Conservation (phyloP, 2,797 vertebrate genomes). For the Melanotaenia parkinsoni region DNA sequence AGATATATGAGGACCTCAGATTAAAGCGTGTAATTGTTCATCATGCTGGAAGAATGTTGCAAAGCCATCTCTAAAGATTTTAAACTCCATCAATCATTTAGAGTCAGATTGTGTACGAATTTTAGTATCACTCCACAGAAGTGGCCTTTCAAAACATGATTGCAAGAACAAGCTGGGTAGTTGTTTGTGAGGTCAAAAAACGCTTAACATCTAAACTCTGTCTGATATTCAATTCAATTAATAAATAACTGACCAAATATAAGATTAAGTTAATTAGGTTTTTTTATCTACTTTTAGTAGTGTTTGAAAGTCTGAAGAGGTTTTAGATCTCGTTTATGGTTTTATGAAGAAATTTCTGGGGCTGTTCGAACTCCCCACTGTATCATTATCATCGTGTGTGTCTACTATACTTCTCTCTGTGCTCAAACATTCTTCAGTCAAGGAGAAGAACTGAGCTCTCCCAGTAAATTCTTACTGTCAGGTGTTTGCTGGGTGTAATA, state of each 20-base stretch:
- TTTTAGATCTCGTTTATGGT: neutral
- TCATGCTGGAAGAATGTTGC: neutral
- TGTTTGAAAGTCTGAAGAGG: neutral
- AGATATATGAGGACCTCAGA: neutral
- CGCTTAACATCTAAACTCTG: no score
- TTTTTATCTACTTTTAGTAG: neutral
- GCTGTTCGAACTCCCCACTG: neutral
- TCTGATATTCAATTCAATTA: no score
- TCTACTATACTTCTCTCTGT: constrained; percentile 14
- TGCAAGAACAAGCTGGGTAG: no score
- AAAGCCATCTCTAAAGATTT: neutral
- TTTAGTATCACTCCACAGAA: no score
- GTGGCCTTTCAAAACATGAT: no score
- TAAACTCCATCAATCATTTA: neutral
- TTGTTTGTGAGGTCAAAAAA: no score
- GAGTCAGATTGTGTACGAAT: no score
- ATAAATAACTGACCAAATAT: no score
- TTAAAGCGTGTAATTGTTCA: neutral
- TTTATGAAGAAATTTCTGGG: neutral
- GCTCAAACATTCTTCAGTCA: constrained; percentile 24
- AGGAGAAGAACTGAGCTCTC: constrained; percentile 53
- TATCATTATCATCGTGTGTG: constrained; percentile 6
- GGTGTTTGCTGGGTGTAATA: constrained; percentile 67
- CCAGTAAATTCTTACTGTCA: constrained; percentile 76
- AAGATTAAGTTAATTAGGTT: neutral